These are phyloP conservation scores for Pissodes strobi DNA, from an alignment of 1,140 invertebrate species.

Conservation along the genomic window DNA sequence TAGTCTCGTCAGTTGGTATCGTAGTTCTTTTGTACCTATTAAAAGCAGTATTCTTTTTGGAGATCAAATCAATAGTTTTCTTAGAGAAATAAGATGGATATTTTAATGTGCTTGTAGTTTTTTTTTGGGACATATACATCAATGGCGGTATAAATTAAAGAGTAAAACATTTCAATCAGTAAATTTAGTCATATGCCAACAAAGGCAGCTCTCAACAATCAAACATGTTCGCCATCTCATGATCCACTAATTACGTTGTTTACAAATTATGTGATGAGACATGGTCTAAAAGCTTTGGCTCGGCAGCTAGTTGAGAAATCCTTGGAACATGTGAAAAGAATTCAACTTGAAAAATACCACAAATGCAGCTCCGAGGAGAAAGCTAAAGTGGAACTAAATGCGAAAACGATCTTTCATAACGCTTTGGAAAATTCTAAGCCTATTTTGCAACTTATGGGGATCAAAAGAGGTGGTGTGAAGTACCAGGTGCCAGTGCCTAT, in stretches of 20 bases:
- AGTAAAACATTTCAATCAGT: no score
- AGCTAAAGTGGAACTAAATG: constrained; percentile 72
- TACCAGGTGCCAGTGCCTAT: constrained; percentile 90
- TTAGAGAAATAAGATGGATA: no score
- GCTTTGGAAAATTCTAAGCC: constrained; percentile 86
- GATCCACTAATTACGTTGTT: constrained; percentile 71
- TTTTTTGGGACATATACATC: no score
- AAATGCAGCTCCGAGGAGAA: constrained; percentile 64
- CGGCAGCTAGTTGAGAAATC: constrained; percentile 67
- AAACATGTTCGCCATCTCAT: constrained; percentile 71
- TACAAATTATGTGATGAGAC: constrained; percentile 75
- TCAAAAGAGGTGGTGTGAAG: constrained; percentile 79
- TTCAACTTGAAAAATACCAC: constrained; percentile 80
- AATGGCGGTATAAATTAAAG: no score
- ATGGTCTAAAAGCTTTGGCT: constrained; percentile 71
- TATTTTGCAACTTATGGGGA: constrained; percentile 69
- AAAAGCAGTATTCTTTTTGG: no score
- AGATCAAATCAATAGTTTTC: no score
- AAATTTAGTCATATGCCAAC: constrained; percentile 63
- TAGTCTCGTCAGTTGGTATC: no score
- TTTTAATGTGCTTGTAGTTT: no score
- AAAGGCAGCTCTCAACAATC: constrained; percentile 65
- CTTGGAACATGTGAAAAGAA: constrained; percentile 82
- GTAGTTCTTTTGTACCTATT: no score
- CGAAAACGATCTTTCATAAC: constrained; percentile 72